phyloP scores from a whole-genome alignment of 2,113 vertebrate species.

The Actenoides lindsayi region DNA sequence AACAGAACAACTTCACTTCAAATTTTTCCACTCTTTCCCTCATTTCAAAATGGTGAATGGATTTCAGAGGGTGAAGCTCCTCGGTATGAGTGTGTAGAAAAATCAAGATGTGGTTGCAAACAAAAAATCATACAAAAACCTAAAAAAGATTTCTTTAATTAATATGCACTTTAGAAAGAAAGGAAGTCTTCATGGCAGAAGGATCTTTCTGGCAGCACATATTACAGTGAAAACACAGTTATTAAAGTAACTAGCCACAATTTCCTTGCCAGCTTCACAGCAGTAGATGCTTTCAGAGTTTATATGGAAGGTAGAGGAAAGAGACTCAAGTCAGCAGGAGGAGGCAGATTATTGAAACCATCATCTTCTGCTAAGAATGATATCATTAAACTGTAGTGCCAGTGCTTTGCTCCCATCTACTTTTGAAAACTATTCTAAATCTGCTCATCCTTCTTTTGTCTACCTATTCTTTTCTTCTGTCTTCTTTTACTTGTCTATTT shows the following conservation, averaged over 20 bases:
- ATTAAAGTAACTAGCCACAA: neutral
- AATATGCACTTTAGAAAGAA: neutral
- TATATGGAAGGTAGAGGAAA: neutral
- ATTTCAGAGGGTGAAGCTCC: conserved; percentile 65
- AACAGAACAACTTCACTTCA: conserved; percentile 61
- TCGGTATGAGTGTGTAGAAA: conserved; percentile 67
- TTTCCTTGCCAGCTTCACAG: neutral
- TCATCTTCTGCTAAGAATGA: neutral
- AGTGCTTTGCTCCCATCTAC: neutral
- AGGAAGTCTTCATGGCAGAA: neutral
- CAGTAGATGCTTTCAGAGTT: neutral
- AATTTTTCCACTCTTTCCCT: conserved; percentile 36
- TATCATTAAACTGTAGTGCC: neutral
- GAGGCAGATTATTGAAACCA: neutral
- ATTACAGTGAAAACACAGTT: neutral
- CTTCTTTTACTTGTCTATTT: neutral
- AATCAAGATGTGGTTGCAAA: conserved; percentile 69
- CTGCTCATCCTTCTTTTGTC: neutral
- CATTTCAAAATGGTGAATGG: conserved; percentile 68
- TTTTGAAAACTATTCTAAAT: neutral
- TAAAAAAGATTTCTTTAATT: conserved; percentile 19
- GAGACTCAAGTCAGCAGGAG: neutral
- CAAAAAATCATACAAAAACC: conserved; percentile 69
- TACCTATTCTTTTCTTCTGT: neutral
- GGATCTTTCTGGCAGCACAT: neutral